Evolutionary conservation across 2,888 invertebrate genomes (phyloP), one percentile per base, ranked within the genome.

Genomic region (Gonocerus acuteangulatus): DNA sequence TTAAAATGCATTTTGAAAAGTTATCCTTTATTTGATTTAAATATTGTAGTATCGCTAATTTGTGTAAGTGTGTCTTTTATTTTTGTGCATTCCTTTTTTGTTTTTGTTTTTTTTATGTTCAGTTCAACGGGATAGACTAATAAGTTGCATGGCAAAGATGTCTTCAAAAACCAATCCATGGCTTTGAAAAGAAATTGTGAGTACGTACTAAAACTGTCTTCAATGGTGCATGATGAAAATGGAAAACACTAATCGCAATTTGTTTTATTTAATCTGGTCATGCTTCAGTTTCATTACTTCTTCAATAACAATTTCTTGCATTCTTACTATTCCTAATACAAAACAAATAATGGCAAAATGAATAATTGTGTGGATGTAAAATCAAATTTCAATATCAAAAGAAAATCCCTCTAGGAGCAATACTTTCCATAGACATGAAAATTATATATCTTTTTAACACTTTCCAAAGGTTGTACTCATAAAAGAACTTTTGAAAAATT

Each of bases 111-210:
- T 48, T 62, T 58, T 62, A 47, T 62, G 56, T 61, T 57, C 56
- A 61, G 61, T 61, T 61, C 42, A 47, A 56, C 57, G 61, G 61
- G 57, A 56, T 61, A 48, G 61, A 61, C 45, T 61, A 61, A 22
- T 60, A 61, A 61, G 56, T 61, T 61, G 61, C 61, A 61, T 61
- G 61, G 61, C 60, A 60, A 60, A 60, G 59, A 39, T 48, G 59
- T 59, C 59, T 36, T 48, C 51, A 54, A 60, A n/a, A 49, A 44
- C 49, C 39, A 54, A 60, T 27, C 60, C 22, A 44, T 34, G 51
- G 48, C 48, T 48, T 47, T 58, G 58, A 57, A 47, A 47, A 54
- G 19, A 47, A 54, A 39, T 54, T 54, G 54, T 54, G 54, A 54
- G 54, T 54, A 54, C 42, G 39, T 13, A 19, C 2, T 21, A 18